phyloP scores from a whole-genome alignment of 2,797 vertebrate genomes.

The Tiaroga cobitis region DNA sequence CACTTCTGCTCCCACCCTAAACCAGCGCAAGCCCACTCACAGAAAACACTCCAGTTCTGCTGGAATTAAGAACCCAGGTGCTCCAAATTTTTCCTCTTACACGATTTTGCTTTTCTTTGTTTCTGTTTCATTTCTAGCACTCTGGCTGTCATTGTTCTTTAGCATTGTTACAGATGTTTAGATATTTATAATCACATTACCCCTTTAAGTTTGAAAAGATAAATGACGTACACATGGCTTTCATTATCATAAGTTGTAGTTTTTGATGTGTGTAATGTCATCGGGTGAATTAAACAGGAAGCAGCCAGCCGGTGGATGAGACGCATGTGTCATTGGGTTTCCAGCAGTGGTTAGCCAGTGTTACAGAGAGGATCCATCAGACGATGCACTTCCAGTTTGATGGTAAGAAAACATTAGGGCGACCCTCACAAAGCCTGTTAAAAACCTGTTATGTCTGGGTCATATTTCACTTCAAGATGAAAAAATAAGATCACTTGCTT shows the following conservation, averaged over 20 bases:
- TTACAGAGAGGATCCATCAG: constrained; percentile 91
- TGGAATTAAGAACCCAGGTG: constrained; percentile 71
- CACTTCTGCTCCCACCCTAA: constrained; percentile 53
- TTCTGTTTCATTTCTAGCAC: constrained; percentile 14
- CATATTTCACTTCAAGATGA: background rate
- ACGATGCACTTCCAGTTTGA: constrained; percentile 94
- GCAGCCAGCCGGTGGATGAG: constrained; percentile 82
- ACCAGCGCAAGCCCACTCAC: constrained; percentile 63
- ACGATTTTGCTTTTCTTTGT: background rate
- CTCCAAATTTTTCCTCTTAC: constrained; percentile 19
- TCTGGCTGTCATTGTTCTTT: background rate
- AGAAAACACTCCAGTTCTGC: constrained; percentile 63
- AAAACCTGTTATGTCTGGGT: background rate
- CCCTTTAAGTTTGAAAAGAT: background rate
- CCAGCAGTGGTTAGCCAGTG: constrained; percentile 88
- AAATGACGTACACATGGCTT: background rate
- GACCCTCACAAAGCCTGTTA: background rate
- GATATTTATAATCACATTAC: background rate
- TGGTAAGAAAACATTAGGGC: constrained; percentile 73
- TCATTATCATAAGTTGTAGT: background rate
- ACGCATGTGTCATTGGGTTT: constrained; percentile 83
- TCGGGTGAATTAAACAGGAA: constrained; percentile 68
- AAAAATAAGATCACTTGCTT: background rate
- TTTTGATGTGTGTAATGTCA: constrained; percentile 19
- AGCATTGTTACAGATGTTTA: background rate